Conservation (phyloP, 2,888 invertebrate genomes). For the Sphaerolaimus hirsutus region DNA sequence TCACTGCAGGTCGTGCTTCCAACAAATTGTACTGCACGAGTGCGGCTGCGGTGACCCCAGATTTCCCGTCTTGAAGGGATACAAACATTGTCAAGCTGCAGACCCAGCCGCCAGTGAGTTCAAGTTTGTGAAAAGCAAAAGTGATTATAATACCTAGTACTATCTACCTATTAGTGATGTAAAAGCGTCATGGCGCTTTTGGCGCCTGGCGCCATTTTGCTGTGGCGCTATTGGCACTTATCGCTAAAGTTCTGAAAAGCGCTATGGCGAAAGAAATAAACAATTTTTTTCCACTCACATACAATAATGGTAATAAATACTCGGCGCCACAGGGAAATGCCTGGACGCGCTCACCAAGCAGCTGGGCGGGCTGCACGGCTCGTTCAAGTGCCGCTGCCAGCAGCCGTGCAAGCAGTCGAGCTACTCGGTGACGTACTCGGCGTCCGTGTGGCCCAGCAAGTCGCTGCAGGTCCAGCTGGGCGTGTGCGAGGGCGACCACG, state of each 20-base stretch:
- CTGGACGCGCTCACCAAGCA: conserved; percentile 16
- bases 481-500: conserved; percentile 12
- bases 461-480: conserved; percentile 9
- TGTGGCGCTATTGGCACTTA: too few species aligned
- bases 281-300: too few species aligned
- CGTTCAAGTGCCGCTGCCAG: conserved; percentile 11
- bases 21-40: conserved; percentile 15
- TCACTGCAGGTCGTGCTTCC: conserved; percentile 20
- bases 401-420: conserved; percentile 20
- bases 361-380: conserved; percentile 10
- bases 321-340: conserved; percentile 13
- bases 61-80: conserved; percentile 15
- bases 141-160: too few species aligned
- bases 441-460: neutral
- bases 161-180: too few species aligned
- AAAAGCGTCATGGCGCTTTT: too few species aligned
- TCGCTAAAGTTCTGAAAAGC: too few species aligned
- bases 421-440: conserved; percentile 10
- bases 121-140: too few species aligned
- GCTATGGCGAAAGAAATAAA: too few species aligned
- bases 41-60: conserved; percentile 21
- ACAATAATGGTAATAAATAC: too few species aligned
- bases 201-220: too few species aligned
- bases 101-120: conserved; percentile 12
- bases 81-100: conserved; percentile 16